Conservation (phyloP, 2,797 vertebrate genomes). For the Vespertilio murinus region DNA sequence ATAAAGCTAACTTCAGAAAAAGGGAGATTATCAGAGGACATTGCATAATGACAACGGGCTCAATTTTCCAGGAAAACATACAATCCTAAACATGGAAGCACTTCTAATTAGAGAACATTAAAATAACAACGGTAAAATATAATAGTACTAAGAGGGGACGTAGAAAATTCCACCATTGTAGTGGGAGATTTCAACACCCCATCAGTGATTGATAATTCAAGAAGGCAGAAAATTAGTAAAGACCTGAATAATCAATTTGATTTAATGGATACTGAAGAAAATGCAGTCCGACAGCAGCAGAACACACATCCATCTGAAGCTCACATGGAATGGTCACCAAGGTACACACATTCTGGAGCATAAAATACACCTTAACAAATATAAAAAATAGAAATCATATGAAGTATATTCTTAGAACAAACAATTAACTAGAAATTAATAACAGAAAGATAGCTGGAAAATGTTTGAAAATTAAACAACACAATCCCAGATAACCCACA, state of each 20-base stretch:
- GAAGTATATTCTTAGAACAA: neutral
- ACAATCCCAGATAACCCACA: neutral
- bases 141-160: neutral
- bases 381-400: neutral
- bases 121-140: neutral
- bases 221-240: neutral
- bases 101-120: neutral
- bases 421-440: neutral
- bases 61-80: neutral
- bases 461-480: neutral
- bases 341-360: neutral
- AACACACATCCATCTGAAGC: neutral
- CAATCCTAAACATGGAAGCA: neutral
- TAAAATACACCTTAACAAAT: neutral
- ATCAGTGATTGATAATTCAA: neutral
- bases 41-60: neutral
- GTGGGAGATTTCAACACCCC: neutral
- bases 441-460: neutral
- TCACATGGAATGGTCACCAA: neutral
- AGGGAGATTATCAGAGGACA: neutral
- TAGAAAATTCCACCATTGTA: neutral
- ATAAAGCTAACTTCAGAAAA: neutral
- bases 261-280: slow-evolving; percentile 38
- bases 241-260: neutral
- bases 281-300: neutral